Evolutionary conservation across 2,888 invertebrate species (phyloP).

Genomic region (Cheilosia variabilis): DNA sequence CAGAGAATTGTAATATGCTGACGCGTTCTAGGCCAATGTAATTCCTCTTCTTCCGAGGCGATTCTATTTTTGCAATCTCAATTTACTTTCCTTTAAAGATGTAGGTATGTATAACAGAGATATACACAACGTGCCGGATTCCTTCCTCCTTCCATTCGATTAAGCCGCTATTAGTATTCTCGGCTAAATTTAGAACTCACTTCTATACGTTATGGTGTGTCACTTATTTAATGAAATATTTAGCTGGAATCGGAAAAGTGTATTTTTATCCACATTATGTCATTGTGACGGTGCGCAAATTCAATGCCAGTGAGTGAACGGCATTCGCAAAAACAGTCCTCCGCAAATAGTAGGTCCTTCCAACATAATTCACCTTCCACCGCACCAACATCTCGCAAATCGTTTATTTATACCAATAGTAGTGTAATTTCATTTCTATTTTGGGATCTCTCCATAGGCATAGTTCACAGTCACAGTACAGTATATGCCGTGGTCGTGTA

Average conservation of each 20-base stretch:
- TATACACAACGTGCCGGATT: neutral
- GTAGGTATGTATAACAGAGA: neutral
- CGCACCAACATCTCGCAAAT: conserved; percentile 41
- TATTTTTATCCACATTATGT: conserved; percentile 74
- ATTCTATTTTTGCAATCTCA: conserved; percentile 18
- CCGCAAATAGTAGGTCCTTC: conserved; percentile 60
- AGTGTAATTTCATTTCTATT: conserved; percentile 73
- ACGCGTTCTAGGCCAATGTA: too few relatives aligned
- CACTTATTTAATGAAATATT: conserved; percentile 67
- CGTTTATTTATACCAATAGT: conserved; percentile 68
- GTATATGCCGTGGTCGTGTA: conserved; percentile 17
- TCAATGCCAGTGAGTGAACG: conserved; percentile 71
- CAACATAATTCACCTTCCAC: conserved; percentile 57
- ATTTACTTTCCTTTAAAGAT: conserved; percentile 38
- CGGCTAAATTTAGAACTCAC: conserved; percentile 66
- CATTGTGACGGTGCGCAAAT: conserved; percentile 71
- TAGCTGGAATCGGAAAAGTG: conserved; percentile 63
- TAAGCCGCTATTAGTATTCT: conserved; percentile 64
- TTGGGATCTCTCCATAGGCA: conserved; percentile 52
- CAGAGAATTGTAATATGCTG: too few relatives aligned
- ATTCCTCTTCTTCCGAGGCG: neutral
- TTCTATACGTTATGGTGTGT: conserved; percentile 49
- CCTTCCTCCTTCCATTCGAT: conserved; percentile 55
- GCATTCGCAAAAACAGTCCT: conserved; percentile 60
- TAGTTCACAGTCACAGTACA: conserved; percentile 25